Evolutionary conservation across 1,140 invertebrate genomes (phyloP).

Genomic region (Heliothis virescens): DNA sequence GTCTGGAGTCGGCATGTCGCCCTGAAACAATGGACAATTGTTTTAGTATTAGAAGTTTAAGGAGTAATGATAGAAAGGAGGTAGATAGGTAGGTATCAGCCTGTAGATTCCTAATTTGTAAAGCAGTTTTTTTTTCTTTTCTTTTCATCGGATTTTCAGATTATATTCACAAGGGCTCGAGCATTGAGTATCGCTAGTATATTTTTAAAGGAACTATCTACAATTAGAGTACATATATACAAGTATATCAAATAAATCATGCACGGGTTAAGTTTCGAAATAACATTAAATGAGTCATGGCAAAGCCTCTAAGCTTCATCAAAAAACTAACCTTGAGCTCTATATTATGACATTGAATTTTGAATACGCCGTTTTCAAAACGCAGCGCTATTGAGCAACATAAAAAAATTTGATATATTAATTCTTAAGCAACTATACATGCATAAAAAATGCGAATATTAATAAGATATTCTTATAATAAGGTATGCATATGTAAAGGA

Average conservation of each 20-base stretch:
- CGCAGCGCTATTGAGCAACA: background rate
- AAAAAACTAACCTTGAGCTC: slow-evolving; percentile 1
- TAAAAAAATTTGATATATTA: background rate
- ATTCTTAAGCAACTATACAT: no score
- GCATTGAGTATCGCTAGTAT: background rate
- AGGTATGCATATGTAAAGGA: no score
- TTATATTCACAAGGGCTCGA: no score
- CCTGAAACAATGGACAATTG: slow-evolving; percentile 47
- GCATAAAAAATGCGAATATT: no score
- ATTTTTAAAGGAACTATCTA: background rate
- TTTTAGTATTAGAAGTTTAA: no score
- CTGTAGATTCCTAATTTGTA: no score
- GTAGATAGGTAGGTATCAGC: no score
- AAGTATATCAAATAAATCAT: background rate
- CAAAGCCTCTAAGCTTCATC: slow-evolving; percentile 1
- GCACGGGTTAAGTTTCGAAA: background rate
- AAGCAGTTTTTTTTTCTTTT: no score
- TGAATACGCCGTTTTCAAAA: background rate
- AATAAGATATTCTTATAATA: no score
- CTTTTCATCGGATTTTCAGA: no score
- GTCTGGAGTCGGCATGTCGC: slow-evolving; percentile 71
- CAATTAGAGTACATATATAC: background rate
- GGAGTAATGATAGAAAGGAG: no score
- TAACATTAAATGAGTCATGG: background rate
- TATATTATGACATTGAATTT: background rate